A percentile compares a stretch with the other conserved stretches of the same genome.
phyloP scores from a whole-genome alignment of 2,113 vertebrate genomes.

The Trichomycterus rosablanca region DNA sequence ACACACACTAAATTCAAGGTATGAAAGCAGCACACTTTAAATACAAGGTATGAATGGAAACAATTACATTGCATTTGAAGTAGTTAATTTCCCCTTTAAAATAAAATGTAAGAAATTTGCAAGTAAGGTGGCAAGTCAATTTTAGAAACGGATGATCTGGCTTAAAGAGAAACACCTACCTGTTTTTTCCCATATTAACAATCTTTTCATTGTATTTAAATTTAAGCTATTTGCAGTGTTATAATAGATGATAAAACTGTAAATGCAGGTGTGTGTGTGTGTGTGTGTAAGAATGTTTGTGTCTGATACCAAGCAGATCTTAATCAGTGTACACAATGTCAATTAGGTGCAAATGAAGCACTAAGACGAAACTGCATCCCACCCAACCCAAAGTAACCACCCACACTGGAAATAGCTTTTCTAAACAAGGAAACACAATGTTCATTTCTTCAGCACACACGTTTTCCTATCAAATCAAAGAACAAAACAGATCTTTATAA shows the following conservation, averaged over 20 bases:
- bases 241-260: conserved; percentile 17
- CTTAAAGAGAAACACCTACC: no score
- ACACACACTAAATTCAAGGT: no score
- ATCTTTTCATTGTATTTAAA: conserved; percentile 3
- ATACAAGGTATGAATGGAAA: no score
- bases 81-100: no score
- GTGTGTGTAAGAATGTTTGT: not conserved
- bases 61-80: no score
- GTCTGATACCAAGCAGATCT: conserved; percentile 37
- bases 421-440: conserved; percentile 2
- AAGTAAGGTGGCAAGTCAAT: no score
- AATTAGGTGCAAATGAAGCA: conserved; percentile 57
- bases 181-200: not conserved
- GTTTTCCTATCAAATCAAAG: not conserved
- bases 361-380: conserved; percentile 28
- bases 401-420: conserved; percentile 19
- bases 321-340: conserved; percentile 49
- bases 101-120: no score
- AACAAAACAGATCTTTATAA: not conserved
- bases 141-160: no score
- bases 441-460: not conserved
- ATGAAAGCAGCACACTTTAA: no score
- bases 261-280: not conserved
- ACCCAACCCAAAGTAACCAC: not conserved
- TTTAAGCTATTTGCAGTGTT: conserved; percentile 5